These are phyloP conservation scores for Trematomus bernacchii DNA, from an alignment of 2,797 vertebrate species.

Conservation along the genomic window DNA sequence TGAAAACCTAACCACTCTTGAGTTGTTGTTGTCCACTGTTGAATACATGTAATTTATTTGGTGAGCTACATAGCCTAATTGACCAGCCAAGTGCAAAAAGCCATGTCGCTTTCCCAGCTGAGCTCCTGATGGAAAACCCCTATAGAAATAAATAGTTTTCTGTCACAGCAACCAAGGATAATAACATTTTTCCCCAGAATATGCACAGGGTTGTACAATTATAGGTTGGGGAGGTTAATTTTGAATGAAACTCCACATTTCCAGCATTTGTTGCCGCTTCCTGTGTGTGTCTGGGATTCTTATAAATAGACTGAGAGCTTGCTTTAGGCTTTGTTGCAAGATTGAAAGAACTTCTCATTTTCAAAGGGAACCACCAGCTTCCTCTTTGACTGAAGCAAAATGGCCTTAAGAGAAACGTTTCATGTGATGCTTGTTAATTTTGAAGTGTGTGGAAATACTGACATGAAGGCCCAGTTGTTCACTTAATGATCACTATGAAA, in stretches of 20 bases:
- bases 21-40: slow-evolving; percentile 59
- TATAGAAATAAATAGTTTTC: neutral
- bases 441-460: slow-evolving; percentile 7
- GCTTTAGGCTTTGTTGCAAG: slow-evolving; percentile 43
- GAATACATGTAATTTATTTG: slow-evolving; percentile 51
- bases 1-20: slow-evolving; percentile 25
- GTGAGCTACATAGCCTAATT: slow-evolving; percentile 60
- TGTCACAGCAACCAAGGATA: slow-evolving; percentile 27
- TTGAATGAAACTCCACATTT: slow-evolving; percentile 13
- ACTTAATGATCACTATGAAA: neutral
- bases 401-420: slow-evolving; percentile 5
- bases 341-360: slow-evolving; percentile 60
- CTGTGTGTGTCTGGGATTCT: slow-evolving; percentile 18
- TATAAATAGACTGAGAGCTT: slow-evolving; percentile 16
- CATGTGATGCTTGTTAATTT: slow-evolving; percentile 22
- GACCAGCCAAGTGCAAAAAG: slow-evolving; percentile 68
- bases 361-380: slow-evolving; percentile 57
- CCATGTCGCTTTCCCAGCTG: slow-evolving; percentile 27
- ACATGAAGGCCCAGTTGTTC: neutral
- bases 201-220: neutral
- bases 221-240: neutral
- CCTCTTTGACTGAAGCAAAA: slow-evolving; percentile 48
- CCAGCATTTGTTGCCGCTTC: slow-evolving; percentile 1
- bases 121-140: slow-evolving; percentile 6
- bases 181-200: slow-evolving; percentile 4